These are phyloP conservation scores for Orthosia gracilis DNA, from an alignment of 2,888 invertebrate genomes.

Conservation along the genomic window DNA sequence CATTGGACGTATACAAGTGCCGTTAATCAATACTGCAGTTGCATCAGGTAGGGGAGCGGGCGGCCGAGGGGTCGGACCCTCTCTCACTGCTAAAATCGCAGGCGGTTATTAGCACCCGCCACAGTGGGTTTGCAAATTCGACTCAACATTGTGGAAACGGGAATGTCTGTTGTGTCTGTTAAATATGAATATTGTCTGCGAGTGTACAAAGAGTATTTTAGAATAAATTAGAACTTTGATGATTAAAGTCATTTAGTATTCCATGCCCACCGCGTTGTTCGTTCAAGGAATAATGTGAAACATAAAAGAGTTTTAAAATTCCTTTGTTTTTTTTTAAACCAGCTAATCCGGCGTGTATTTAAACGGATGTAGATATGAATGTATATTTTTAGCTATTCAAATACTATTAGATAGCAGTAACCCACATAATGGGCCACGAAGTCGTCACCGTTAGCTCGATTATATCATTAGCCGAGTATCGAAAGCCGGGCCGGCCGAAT, in stretches of 20 bases:
- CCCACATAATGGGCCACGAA: conserved; percentile 54
- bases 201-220: conserved; percentile 22
- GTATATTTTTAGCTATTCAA: conserved; percentile 57
- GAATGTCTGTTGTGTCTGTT: conserved; percentile 9
- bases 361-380: conserved; percentile 63
- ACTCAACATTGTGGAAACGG: conserved; percentile 37
- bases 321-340: conserved; percentile 43
- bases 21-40: conserved; percentile 89
- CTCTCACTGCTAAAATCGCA: conserved; percentile 77
- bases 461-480: conserved; percentile 62
- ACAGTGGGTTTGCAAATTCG: conserved; percentile 55
- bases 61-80: conserved; percentile 81
- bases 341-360: conserved; percentile 48
- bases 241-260: conserved; percentile 53
- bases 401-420: conserved; percentile 54
- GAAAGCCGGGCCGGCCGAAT: conserved; percentile 52
- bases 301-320: conserved; percentile 29
- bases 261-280: conserved; percentile 25
- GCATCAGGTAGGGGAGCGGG: conserved; percentile 78
- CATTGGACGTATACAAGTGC: conserved; percentile 72
- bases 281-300: conserved; percentile 39
- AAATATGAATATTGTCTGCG: conserved; percentile 13
- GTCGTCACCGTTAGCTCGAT: conserved; percentile 55
- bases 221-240: conserved; percentile 22
- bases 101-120: conserved; percentile 71